Evolutionary conservation across 2,888 invertebrate genomes (phyloP).

Genomic region (Cephus nigrinus): DNA sequence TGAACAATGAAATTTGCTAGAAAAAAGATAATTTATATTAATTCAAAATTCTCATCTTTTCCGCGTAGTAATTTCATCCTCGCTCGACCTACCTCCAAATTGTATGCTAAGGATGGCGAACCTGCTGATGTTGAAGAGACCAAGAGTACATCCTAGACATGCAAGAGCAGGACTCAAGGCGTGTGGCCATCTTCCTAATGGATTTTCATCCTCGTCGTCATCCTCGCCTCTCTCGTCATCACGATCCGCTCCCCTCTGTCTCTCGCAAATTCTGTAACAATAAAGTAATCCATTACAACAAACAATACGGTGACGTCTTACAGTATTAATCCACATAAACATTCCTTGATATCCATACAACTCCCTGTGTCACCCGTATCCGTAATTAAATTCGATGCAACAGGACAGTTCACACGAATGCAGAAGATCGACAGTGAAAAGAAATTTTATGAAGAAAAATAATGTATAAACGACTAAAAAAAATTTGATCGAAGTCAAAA

Average conservation of each 20-base stretch:
- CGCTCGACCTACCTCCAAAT: slow-evolving; percentile 77
- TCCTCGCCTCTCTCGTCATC: slow-evolving; percentile 61
- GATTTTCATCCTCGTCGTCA: slow-evolving; percentile 67
- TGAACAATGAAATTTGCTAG: slow-evolving; percentile 88
- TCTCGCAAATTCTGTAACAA: slow-evolving; percentile 69
- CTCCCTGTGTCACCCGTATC: too few species aligned
- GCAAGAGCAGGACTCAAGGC: slow-evolving; percentile 83
- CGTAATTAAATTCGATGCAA: too few species aligned
- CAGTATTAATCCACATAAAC: too few species aligned
- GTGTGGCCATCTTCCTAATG: slow-evolving; percentile 76
- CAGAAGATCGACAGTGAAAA: too few species aligned
- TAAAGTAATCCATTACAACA: slow-evolving; percentile 24
- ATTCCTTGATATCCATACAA: too few species aligned
- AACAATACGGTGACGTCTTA: neutral
- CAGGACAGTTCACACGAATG: too few species aligned
- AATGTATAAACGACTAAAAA: too few species aligned
- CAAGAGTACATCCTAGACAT: slow-evolving; percentile 86
- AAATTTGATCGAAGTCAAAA: too few species aligned
- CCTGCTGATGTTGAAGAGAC: slow-evolving; percentile 88
- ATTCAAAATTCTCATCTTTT: slow-evolving; percentile 3
- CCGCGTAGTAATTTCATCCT: neutral
- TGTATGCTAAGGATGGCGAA: slow-evolving; percentile 88
- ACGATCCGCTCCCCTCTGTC: slow-evolving; percentile 62
- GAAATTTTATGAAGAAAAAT: too few species aligned
- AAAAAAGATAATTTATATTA: slow-evolving; percentile 59